A percentile compares a stretch with the other conserved stretches of the same genome.
Evolutionary conservation across 2,888 invertebrate species (phyloP).

Genomic region (Heliconius sara): DNA sequence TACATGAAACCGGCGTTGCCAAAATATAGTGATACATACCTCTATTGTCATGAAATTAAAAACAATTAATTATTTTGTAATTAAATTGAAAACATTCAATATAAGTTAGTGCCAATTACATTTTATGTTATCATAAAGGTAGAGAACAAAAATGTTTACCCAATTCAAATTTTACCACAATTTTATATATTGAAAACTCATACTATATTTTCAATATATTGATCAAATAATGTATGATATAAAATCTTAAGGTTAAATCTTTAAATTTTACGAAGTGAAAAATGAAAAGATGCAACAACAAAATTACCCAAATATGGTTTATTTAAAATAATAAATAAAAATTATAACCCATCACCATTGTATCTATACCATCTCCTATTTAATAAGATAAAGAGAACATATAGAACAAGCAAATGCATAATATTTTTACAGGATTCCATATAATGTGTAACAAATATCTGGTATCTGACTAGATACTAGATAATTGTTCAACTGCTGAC

Average conservation of each 20-base stretch:
- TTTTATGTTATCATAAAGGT: too few species aligned
- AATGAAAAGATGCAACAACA: slow-evolving; percentile 8
- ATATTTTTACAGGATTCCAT: not conserved
- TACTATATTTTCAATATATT: not conserved
- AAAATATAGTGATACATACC: too few species aligned
- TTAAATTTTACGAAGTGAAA: not conserved
- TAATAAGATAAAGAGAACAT: not conserved
- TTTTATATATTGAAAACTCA: not conserved
- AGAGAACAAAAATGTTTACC: too few species aligned
- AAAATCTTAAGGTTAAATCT: not conserved
- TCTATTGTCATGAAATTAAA: too few species aligned
- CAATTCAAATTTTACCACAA: not conserved
- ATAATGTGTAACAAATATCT: not conserved
- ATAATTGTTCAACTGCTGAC: not conserved
- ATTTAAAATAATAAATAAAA: slow-evolving; percentile 17
- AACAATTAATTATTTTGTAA: too few species aligned
- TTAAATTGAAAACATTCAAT: too few species aligned
- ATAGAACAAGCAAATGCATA: not conserved
- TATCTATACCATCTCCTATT: not conserved
- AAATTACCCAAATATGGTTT: slow-evolving; percentile 1
- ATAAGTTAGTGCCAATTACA: too few species aligned
- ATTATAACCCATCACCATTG: not conserved
- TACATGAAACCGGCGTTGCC: too few species aligned
- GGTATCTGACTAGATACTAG: not conserved
- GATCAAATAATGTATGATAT: not conserved